phyloP scores from a whole-genome alignment of 2,888 invertebrate genomes.

The Pollenia labialis region DNA sequence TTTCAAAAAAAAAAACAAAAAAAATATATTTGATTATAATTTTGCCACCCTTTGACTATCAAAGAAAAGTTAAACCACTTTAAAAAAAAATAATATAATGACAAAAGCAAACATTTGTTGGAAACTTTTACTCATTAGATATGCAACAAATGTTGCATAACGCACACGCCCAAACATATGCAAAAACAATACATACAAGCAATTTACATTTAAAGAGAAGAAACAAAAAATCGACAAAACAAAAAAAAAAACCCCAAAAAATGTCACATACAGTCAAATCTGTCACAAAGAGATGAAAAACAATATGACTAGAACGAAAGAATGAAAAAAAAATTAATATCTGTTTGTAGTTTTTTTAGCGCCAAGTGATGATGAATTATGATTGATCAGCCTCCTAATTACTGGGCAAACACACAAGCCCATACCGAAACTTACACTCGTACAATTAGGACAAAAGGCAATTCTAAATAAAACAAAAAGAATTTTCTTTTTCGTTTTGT shows the following conservation, averaged over 20 bases:
- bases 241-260: slow-evolving; percentile 50
- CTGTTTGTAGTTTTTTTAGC: slow-evolving; percentile 53
- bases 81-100: slow-evolving; percentile 21
- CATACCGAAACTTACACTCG: not conserved
- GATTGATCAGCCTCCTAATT: slow-evolving; percentile 82
- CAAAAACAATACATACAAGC: slow-evolving; percentile 50
- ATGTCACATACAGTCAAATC: slow-evolving; percentile 50
- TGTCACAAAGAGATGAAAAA: slow-evolving; percentile 44
- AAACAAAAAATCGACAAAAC: slow-evolving; percentile 12
- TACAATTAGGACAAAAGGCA: slow-evolving; percentile 18
- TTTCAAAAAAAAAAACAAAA: slow-evolving; percentile 47
- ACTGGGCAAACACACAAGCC: slow-evolving; percentile 78
- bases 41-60: slow-evolving; percentile 39
- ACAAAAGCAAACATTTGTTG: slow-evolving; percentile 63
- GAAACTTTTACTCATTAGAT: slow-evolving; percentile 70
- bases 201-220: slow-evolving; percentile 13
- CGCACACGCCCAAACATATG: slow-evolving; percentile 71
- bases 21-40: slow-evolving; percentile 29
- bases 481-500: slow-evolving; percentile 5
- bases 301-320: slow-evolving; percentile 34
- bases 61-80: not conserved
- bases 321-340: slow-evolving; percentile 38
- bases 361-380: slow-evolving; percentile 80
- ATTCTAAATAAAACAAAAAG: slow-evolving; percentile 36
- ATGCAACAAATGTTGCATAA: slow-evolving; percentile 73